phyloP scores from a whole-genome alignment of 2,888 invertebrate species.

The Cabera pusaria region DNA sequence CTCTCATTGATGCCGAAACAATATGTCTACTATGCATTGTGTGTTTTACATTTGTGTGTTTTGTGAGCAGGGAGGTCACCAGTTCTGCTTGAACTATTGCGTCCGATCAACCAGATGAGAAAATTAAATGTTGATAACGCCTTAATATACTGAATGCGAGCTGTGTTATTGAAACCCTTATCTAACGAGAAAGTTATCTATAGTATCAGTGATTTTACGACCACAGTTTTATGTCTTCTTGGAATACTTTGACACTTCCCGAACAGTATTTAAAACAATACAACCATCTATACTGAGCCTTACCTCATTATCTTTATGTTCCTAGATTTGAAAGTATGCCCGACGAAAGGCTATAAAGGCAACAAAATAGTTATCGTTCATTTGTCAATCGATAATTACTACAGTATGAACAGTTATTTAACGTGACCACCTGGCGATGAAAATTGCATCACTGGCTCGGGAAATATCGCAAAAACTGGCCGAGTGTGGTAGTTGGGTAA shows the following conservation, averaged over 20 bases:
- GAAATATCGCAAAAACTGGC: slow-evolving; percentile 28
- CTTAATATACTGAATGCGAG: no score
- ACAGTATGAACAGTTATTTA: slow-evolving; percentile 11
- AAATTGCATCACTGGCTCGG: slow-evolving; percentile 22
- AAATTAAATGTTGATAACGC: no score
- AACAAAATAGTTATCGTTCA: slow-evolving; percentile 2
- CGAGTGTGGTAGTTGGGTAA: slow-evolving; percentile 16
- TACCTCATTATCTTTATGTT: no score
- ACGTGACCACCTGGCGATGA: slow-evolving; percentile 17
- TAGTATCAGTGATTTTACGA: no score
- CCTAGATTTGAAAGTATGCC: no score
- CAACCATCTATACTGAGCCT: no score
- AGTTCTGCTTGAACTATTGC: slow-evolving; percentile 12
- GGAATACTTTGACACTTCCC: slow-evolving; percentile 6
- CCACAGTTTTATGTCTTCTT: no score
- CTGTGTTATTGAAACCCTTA: no score
- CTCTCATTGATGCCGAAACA: slow-evolving; percentile 17
- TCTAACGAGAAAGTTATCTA: no score
- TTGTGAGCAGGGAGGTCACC: slow-evolving; percentile 18
- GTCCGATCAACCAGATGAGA: slow-evolving; percentile 13
- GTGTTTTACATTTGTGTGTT: slow-evolving; percentile 10
- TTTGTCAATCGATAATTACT: slow-evolving; percentile 13
- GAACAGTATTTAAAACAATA: no score
- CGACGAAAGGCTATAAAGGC: no score
- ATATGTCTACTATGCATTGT: slow-evolving; percentile 19